These are phyloP conservation scores for Phocoena phocoena DNA, from an alignment of 2,113 vertebrate genomes.

Conservation along the genomic window DNA sequence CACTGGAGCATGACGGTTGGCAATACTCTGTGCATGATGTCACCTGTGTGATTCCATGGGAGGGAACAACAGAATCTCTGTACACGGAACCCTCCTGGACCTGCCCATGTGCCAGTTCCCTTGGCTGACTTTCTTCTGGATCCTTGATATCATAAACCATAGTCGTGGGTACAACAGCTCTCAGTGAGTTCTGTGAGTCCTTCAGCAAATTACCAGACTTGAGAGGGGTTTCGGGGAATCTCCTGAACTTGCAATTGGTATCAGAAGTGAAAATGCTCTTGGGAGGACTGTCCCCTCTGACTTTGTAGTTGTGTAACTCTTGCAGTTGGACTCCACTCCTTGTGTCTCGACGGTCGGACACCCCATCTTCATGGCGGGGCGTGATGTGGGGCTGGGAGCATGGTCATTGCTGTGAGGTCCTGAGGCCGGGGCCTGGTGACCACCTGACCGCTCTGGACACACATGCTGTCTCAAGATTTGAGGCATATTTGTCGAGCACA, in stretches of 20 bases:
- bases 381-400: too few species aligned
- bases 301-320: neutral
- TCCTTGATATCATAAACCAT: neutral
- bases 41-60: neutral
- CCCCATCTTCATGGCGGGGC: neutral
- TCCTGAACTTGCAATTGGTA: neutral
- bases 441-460: neutral
- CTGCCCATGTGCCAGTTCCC: neutral
- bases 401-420: rapidly evolving
- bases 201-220: neutral
- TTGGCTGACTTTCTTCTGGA: neutral
- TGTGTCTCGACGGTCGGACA: rapidly evolving
- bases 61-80: neutral
- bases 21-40: too few species aligned
- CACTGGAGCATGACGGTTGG: rapidly evolving
- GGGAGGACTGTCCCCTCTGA: neutral
- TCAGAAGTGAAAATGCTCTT: neutral
- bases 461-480: neutral
- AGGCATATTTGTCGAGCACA: neutral
- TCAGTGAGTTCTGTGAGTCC: neutral
- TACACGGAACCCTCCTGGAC: neutral
- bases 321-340: neutral
- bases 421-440: neutral
- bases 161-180: too few species aligned
- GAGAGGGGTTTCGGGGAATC: neutral